These are phyloP conservation scores for Pardosa pseudoannulata DNA, from an alignment of 2,888 invertebrate genomes.

Conservation along the genomic window DNA sequence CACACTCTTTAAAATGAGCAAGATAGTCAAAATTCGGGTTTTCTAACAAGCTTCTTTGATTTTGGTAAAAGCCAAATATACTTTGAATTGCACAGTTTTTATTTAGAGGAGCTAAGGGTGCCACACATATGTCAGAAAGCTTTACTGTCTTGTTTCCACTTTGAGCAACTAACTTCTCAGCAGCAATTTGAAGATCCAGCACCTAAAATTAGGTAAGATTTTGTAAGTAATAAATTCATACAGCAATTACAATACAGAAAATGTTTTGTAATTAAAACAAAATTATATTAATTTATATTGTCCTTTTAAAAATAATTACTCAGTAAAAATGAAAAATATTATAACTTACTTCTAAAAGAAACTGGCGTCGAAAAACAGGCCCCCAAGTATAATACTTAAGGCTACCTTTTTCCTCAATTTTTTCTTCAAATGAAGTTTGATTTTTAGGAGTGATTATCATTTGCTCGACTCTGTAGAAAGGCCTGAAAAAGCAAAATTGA, in stretches of 20 bases:
- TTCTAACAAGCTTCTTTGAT: slow-evolving; percentile 82
- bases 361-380: slow-evolving; percentile 89
- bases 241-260: too few relatives aligned
- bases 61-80: slow-evolving; percentile 93
- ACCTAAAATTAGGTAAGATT: slow-evolving; percentile 34
- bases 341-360: slow-evolving; percentile 84
- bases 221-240: too few relatives aligned
- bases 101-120: slow-evolving; percentile 86
- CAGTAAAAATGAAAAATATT: background rate
- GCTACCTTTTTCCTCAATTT: slow-evolving; percentile 68
- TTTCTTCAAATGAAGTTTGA: slow-evolving; percentile 71
- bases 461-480: slow-evolving; percentile 95
- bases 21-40: slow-evolving; percentile 81
- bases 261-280: too few relatives aligned
- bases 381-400: slow-evolving; percentile 78
- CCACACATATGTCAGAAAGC: slow-evolving; percentile 92
- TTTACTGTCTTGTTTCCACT: slow-evolving; percentile 74
- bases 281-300: too few relatives aligned
- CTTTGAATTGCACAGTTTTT: slow-evolving; percentile 91
- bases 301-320: background rate
- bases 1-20: slow-evolving; percentile 85
- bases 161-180: slow-evolving; percentile 75
- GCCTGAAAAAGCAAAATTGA: slow-evolving; percentile 79
- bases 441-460: slow-evolving; percentile 85
- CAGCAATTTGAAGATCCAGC: slow-evolving; percentile 60